Conservation (phyloP, 2,113 vertebrate species). For the Sapajus apella region DNA sequence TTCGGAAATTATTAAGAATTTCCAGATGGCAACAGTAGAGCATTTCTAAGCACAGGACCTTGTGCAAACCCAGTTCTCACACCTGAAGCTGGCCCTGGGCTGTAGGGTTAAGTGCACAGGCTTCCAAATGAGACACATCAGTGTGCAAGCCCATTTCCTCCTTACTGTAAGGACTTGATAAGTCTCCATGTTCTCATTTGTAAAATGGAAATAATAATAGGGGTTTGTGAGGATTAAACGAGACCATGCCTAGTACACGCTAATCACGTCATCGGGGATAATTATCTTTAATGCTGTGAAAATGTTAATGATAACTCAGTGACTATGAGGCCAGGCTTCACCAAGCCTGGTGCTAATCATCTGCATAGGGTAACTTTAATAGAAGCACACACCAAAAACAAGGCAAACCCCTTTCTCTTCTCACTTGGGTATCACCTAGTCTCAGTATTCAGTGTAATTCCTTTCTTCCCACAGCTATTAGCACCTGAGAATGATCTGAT, state of each 20-base stretch:
- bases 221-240: not conserved
- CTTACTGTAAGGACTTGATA: not conserved
- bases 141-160: not conserved
- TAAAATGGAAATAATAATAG: not conserved
- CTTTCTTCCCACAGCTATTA: conserved; percentile 24
- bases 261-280: not conserved
- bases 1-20: not conserved
- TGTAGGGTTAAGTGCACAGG: no score
- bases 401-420: not conserved
- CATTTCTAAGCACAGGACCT: not conserved
- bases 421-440: not conserved
- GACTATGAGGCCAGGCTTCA: not conserved
- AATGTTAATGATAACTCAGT: not conserved
- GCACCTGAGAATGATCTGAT: not conserved
- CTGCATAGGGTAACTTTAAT: not conserved
- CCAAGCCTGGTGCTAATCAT: not conserved
- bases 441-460: not conserved
- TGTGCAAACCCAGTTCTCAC: no score
- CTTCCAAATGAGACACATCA: not conserved
- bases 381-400: not conserved
- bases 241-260: not conserved
- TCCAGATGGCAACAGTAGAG: not conserved
- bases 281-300: not conserved
- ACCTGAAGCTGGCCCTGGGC: no score
- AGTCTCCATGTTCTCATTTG: not conserved